Evolutionary conservation across 2,113 vertebrate genomes (phyloP), one percentile per base, ranked within the genome.

Genomic region (Protomyctophum bolini): DNA sequence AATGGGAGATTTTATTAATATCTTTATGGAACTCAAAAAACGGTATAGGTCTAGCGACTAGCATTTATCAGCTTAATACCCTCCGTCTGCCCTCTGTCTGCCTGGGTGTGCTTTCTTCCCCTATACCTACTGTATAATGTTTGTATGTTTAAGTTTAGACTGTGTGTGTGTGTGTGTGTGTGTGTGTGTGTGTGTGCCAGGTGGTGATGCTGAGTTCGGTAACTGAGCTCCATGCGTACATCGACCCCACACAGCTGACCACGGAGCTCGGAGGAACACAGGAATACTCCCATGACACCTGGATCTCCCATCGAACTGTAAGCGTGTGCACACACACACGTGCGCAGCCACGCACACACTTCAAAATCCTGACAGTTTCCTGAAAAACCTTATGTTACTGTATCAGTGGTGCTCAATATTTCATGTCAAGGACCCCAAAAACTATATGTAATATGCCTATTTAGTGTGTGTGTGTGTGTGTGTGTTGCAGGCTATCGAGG

Each of bases 191-290:
- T 72, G 33, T 72, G 15, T 89, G 52, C 48, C 86, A 98, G 97
- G 95, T 99, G 93, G 97, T 99, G 92, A 99, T 99, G 97, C 95
- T 99, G 91, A 96, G 97, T 90, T 98, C 98, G 67, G 94, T 98
- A 58, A 95, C 97, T 76, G 98, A 99, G 90, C 94, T 99, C 71
- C 95, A 98, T 46, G 89, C 92, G 58, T 98, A 99, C 85, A 97
- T 99, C 66, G 96, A 98, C 86, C 96, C 95, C 61, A 93, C 95
- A 63, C 96, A 99, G 86, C 91, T 99, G 89, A 98, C 96, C 48
- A 94, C 96, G 83, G 97, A 98, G 80, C 91, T 99, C 70, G 98
- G 97, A 58, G 98, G 98, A 58, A 95, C 95, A n/a, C 94, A 96
- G 94, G 94, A 96, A 57, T 99, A 99, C 84, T 94, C 94, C 91